Conservation (phyloP, 2,113 vertebrate species). For the Rhineura floridana region DNA sequence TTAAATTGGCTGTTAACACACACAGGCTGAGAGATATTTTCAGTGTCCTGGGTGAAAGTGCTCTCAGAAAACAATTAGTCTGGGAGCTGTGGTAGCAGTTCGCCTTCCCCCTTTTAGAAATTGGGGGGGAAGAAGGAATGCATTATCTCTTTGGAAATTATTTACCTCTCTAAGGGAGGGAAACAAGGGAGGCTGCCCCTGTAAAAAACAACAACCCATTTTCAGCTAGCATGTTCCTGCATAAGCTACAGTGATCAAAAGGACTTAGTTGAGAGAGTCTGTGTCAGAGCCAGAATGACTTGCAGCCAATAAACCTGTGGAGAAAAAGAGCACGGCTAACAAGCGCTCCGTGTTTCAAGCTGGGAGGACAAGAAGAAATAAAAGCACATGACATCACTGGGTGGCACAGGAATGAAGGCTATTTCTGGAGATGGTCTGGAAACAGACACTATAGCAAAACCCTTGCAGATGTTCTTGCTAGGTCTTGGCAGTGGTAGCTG, state of each 20-base stretch:
- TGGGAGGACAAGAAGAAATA: conserved; percentile 59
- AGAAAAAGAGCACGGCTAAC: not conserved
- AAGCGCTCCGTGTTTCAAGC: conserved; percentile 24
- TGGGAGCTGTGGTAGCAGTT: not conserved
- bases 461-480: conserved; percentile 65
- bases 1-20: not conserved
- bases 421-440: conserved; percentile 72
- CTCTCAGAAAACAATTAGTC: not conserved
- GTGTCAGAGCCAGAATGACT: conserved; percentile 9
- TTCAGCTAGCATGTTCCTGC: conserved; percentile 36
- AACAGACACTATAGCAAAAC: conserved; percentile 49
- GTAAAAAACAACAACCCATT: not conserved
- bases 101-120: not conserved
- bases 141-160: conserved; percentile 14
- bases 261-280: not conserved
- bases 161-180: not conserved
- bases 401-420: conserved; percentile 64
- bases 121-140: not conserved
- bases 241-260: conserved; percentile 14
- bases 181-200: not conserved
- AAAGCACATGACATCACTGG: conserved; percentile 76
- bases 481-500: not conserved
- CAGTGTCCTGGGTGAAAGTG: not conserved
- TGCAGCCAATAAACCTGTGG: conserved; percentile 23
- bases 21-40: not conserved